Base-by-base conservation (phyloP, 2,797 vertebrate species). In the Coluber constrictor region DNA sequence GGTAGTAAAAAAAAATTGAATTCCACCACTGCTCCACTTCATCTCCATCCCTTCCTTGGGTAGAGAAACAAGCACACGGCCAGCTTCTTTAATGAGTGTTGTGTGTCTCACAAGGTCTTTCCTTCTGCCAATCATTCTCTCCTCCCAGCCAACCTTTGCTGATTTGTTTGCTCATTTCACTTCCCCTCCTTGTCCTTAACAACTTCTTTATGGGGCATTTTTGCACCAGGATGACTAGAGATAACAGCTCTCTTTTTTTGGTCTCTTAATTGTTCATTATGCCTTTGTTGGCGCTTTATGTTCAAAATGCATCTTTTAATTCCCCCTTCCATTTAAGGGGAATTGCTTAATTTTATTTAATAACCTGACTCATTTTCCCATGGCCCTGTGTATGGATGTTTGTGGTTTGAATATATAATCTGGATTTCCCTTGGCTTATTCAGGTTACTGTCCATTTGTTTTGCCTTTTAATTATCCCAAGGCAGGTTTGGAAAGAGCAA, bases 41-140 rank as follows among this genome's bases (percentile, higher is more conserved):
- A 96, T 97, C 97, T 97, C 95, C 92, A 93, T 96, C 95, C 90
- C 90, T 94, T 95, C 93, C 94, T 93, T 94, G 94, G 95, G 91
- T 93, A 93, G 96, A 97, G 95, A 97, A 97, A 94, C 94, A 95
- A 97, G 96, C 0, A 91, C 97, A 94, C 96, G 95, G 95, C 59
- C 86, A 3, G 23, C 91, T 96, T 97, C 95, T 95, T 93, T 97
- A 96, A 97, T 98, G 97, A 97, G 95, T 96, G 92, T 94, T 89
- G 90, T 25, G 0, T 25, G 90, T 93, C 96, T 97, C 96, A 1
- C 27, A 57, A 93, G 93, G 96, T 96, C 95, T 95, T 95, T 95
- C 94, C 54, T 92, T 95, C 15, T 95, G 92, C 91, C 91, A 94
- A n/a, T 86, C 96, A 91, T 90, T 94, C 56, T 94, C 29, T 95